Base-by-base conservation (phyloP, 1,140 invertebrate species). In the Lasioglossum albipes region DNA sequence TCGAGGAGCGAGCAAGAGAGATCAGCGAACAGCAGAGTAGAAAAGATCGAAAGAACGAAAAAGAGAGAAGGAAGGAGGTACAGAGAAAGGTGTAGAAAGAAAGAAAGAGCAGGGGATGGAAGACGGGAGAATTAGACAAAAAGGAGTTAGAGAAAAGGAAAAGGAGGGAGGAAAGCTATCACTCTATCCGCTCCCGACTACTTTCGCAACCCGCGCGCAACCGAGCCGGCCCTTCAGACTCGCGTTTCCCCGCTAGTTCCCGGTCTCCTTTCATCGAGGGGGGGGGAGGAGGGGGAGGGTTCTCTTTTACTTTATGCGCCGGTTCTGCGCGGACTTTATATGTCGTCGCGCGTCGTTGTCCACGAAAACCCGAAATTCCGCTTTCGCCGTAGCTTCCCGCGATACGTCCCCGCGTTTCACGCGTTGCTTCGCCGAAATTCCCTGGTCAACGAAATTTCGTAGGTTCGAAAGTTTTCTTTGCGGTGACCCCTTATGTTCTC, bases 241-340 rank as follows among this genome's bases (percentile, higher is more conserved):
- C 84, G 76, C 83, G 84, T 81, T 81, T 77, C 82, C 68, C 78
- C 5, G 68, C 64, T 81, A 22, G 64, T 81, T 84, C 84, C 64
- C 77, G 49, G 68, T 36, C 72, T 85, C 83, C 73, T 85, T 84
- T 85, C 73, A 85, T 81, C 83, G 59, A 61, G 62, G 68, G 16
- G 18, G 6, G 36, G 36, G 31, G 31, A 4, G 4, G 31, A 36
- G 31, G 3, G 36, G 36, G 36, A 5, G 36, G 36, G 54, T 67
- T 70, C 71, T 82, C 84, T 84, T 84, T 85, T 85, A 84, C 83
- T 81, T 84, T 85, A 84, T 81, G 83, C 84, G 54, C 64, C 72
- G 64, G 78, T 73, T 84, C 68, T 77, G 69, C 73, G 54, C 36
- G 73, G 69, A 81, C 73, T 85, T 74, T 73, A 65, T 72, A 64